Conservation (phyloP, 2,797 vertebrate species). For the Pseudomugil tenellus region DNA sequence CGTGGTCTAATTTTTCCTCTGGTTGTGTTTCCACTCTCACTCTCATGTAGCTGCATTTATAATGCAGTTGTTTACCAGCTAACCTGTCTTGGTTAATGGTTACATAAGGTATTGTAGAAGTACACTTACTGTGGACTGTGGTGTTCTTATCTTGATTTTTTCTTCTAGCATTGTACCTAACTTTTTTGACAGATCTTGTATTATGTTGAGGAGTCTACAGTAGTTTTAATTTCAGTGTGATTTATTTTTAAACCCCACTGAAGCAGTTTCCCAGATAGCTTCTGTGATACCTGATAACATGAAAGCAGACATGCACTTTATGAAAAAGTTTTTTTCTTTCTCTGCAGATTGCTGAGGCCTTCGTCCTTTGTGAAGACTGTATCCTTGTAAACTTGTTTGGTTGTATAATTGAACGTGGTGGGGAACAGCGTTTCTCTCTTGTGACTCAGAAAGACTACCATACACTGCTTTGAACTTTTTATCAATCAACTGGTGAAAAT, state of each 20-base stretch:
- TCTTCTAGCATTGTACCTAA: background rate
- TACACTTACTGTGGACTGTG: background rate
- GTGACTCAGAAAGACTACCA: background rate
- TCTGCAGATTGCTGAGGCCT: slow-evolving; percentile 92
- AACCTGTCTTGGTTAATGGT: slow-evolving; percentile 31
- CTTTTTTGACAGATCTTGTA: background rate
- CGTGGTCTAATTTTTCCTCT: slow-evolving; percentile 33
- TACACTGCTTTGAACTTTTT: background rate
- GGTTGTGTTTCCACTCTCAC: slow-evolving; percentile 31
- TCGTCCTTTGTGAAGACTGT: slow-evolving; percentile 93
- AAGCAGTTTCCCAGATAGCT: background rate
- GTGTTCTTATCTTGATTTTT: background rate
- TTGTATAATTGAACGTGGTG: slow-evolving; percentile 4
- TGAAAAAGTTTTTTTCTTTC: slow-evolving; percentile 29
- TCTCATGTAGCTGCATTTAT: slow-evolving; percentile 22
- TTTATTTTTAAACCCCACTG: slow-evolving; percentile 8
- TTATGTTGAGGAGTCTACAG: background rate
- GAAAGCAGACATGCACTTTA: slow-evolving; percentile 7
- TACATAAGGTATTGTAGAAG: slow-evolving; percentile 16
- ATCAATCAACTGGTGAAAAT: background rate
- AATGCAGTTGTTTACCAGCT: background rate
- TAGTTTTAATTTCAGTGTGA: slow-evolving; percentile 11
- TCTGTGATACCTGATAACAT: slow-evolving; percentile 14
- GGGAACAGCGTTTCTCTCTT: slow-evolving; percentile 8
- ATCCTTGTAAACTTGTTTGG: slow-evolving; percentile 84